Percentiles rank a stretch among this genome's conserved stretches.
These are phyloP conservation scores for Caloenas nicobarica DNA, from an alignment of 2,113 vertebrate genomes.

Conservation along the genomic window DNA sequence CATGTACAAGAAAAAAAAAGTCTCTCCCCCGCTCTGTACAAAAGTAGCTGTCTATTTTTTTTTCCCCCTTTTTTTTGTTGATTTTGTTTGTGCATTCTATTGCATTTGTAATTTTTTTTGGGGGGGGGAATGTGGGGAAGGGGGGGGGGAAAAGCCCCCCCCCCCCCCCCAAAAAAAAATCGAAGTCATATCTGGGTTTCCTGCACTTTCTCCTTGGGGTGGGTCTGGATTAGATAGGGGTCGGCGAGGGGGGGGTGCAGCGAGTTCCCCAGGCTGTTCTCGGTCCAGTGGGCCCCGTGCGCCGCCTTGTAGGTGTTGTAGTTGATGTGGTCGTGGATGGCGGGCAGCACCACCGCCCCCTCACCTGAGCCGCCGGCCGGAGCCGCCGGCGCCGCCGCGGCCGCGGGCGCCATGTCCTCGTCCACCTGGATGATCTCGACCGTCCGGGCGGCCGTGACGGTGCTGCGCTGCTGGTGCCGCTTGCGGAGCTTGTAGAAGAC, in stretches of 20 bases:
- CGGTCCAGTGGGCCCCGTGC: slow-evolving; percentile 92
- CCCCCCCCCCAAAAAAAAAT: not conserved
- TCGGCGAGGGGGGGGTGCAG: slow-evolving; percentile 91
- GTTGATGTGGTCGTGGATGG: slow-evolving; percentile 90
- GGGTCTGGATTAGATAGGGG: slow-evolving; percentile 91
- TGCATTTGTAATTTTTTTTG: slow-evolving; percentile 79
- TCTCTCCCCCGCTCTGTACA: slow-evolving; percentile 88
- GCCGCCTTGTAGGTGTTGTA: slow-evolving; percentile 91
- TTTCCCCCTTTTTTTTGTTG: slow-evolving; percentile 44
- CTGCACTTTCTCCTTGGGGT: slow-evolving; percentile 97
- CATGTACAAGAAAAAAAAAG: slow-evolving; percentile 90
- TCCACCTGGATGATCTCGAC: slow-evolving; percentile 96
- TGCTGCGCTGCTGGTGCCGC: slow-evolving; percentile 94
- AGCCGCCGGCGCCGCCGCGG: not conserved
- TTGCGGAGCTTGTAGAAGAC: slow-evolving; percentile 98
- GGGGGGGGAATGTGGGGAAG: not conserved
- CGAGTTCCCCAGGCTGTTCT: slow-evolving; percentile 93
- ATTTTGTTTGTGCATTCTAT: slow-evolving; percentile 87
- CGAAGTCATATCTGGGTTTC: slow-evolving; percentile 94
- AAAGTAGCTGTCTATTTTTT: slow-evolving; percentile 85
- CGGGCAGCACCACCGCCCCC: slow-evolving; percentile 85
- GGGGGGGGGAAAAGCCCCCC: no score
- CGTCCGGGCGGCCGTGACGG: slow-evolving; percentile 89
- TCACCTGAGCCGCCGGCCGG: slow-evolving; percentile 83
- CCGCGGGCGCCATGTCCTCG: slow-evolving; percentile 83